These are phyloP conservation scores for Ictalurus furcatus DNA, from an alignment of 2,113 vertebrate genomes.

Conservation along the genomic window DNA sequence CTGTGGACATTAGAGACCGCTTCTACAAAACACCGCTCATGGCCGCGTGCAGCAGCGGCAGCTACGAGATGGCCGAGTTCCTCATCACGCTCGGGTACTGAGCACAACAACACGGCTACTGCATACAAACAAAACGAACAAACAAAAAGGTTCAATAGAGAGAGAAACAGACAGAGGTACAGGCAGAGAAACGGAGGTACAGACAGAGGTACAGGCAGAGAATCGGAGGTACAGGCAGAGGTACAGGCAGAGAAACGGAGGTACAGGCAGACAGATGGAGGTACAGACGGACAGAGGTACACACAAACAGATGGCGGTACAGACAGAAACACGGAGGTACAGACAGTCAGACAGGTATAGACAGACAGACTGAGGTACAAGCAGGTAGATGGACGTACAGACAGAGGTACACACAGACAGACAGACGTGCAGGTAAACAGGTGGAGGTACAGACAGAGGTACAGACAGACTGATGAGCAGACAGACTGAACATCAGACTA, in stretches of 20 bases:
- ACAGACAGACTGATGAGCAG: not conserved
- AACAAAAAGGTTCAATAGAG: not conserved
- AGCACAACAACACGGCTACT: not conserved
- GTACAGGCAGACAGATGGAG: no score
- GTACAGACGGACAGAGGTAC: no score
- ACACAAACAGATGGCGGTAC: no score
- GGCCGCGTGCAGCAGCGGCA: constrained; percentile 77
- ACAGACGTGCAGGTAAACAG: no score
- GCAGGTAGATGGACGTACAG: no score
- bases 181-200: not conserved
- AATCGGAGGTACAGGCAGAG: no score
- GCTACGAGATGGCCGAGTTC: constrained; percentile 71
- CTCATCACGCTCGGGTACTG: constrained; percentile 78
- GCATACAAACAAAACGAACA: constrained; percentile 40
- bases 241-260: no score
- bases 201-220: no score
- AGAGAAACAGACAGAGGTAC: not conserved
- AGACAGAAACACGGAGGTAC: no score
- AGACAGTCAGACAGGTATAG: no score
- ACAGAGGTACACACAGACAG: no score
- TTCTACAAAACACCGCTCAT: constrained; percentile 86
- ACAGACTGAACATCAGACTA: not conserved
- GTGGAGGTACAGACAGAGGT: not conserved
- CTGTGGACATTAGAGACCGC: constrained; percentile 77
- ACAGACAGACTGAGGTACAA: no score